Evolutionary conservation across 92 coral and sea anemone genomes (phyloP).

Genomic region (Bergia puertoricense): DNA sequence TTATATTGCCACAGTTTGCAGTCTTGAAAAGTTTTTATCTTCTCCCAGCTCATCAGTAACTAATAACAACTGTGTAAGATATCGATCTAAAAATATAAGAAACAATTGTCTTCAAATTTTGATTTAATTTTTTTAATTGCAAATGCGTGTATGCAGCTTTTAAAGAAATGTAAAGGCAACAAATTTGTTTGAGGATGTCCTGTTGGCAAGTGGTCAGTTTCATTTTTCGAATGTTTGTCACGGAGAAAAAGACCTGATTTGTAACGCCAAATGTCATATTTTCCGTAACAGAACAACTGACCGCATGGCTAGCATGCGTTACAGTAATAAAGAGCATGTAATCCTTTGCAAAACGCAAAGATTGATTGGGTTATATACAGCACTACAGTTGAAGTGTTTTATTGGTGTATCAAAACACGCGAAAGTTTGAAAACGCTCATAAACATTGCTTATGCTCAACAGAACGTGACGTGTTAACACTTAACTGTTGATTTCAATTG

Average conservation of each 20-base stretch:
- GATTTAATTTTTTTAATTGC: not conserved
- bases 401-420: no score
- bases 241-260: not conserved
- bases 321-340: no score
- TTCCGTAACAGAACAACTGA: not conserved
- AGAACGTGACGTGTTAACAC: conserved; percentile 21
- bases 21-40: no score
- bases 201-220: not conserved
- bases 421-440: no score
- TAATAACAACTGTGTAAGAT: no score
- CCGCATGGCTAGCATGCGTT: no score
- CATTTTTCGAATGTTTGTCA: not conserved
- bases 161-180: not conserved
- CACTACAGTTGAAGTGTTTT: no score
- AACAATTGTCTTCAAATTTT: not conserved
- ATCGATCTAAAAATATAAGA: not conserved
- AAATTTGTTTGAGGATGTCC: not conserved
- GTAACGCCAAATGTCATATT: not conserved
- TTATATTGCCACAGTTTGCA: no score
- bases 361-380: no score
- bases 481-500: not conserved
- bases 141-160: no score
- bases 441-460: not conserved
- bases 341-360: no score
- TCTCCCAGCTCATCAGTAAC: no score